Evolutionary conservation across 2,888 invertebrate species (phyloP), one percentile per base, ranked within the genome.

Genomic region (Melanchra persicariae): DNA sequence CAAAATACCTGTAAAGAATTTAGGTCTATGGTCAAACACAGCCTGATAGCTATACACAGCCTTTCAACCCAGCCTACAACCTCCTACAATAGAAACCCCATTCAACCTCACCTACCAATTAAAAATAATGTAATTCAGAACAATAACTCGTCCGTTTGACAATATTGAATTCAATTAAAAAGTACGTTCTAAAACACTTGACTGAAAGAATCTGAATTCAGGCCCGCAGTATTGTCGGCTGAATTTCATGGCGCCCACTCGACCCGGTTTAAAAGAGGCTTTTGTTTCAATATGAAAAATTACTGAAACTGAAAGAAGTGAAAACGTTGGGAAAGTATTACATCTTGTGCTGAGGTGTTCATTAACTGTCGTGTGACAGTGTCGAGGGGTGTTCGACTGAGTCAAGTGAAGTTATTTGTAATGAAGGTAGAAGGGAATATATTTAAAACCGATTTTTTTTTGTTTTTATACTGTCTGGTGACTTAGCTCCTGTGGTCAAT

Each of bases 271-370:
- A 82, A 88, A 73, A 90, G 87, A 86, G 88, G 86, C 94, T 92
- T 92, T 95, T 94, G 94, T 94, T 93, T 94, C 93, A 91, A 94
- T 93, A 92, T 93, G 93, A 94, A 93, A 93, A 92, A 94, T 92
- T 92, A 93, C 90, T 87, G 86, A 83, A 85, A 88, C 79, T 84
- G 85, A 85, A 86, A 87, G 82, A 85, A 88, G 69, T 84, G 84
- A 84, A 87, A 88, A 85, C 84, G 86, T 86, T 80, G 72, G 60
- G 60, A 71, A 79, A 81, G 82, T 83, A 83, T 83, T 77, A 82
- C 81, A 74, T 85, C 82, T 86, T 77, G 67, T 45, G 74, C 75
- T 74, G 62, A 55, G 74, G 73, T 79, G 82, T 82, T 86, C 84
- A 85, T 84, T 83, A 81, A 67, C 64, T 40, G 62, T 63, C 34